Base-by-base conservation (phyloP, 2,113 vertebrate species). In the Aviceda subcristata region DNA sequence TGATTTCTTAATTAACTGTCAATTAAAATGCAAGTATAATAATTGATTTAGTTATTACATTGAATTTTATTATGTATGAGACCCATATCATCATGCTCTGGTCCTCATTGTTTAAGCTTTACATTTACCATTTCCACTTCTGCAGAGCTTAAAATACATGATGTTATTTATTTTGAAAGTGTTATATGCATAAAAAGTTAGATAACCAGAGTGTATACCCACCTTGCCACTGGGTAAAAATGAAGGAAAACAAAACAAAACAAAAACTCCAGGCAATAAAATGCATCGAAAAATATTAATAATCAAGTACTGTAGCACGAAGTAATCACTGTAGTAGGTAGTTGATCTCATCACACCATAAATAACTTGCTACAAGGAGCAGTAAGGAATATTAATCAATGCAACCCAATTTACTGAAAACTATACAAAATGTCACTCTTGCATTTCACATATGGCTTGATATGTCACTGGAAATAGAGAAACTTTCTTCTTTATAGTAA, bases 241-340 rank as follows among this genome's bases (percentile, higher is more conserved):
- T 36, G 53, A 46, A 21, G 0, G 0, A 1, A 19, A 63, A 9
- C 9, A 62, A 38, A 21, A 21, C 14, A n/a, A 45, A 34, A 17
- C 30, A 32, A 36, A 39, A 29, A 9, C 1, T 2, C 11, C 7
- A 72, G 18, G 12, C 27, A 82, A 62, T 29, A 38, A 88, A 62
- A 69, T 57, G 2, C 11, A 53, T 17, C 64, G 15, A 82, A 93
- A 79, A 13, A 53, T 29, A 76, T 39, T 71, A 86, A 72, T 38
- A 68, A 66, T 73, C 15, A 88, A 67, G 12, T 91, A 59, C 8
- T 34, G 5, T 30, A 73, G 4, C 43, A 82, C 12, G 69, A 46
- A 86, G 21, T 18, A 90, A 50, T 68, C 59, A 66, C 21, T 74
- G 13, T 30, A 81, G 7, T 81, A 50, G 16, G 29, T 20, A 71